Base-by-base conservation (phyloP, 2,888 invertebrate species). In the Buathra laborator region DNA sequence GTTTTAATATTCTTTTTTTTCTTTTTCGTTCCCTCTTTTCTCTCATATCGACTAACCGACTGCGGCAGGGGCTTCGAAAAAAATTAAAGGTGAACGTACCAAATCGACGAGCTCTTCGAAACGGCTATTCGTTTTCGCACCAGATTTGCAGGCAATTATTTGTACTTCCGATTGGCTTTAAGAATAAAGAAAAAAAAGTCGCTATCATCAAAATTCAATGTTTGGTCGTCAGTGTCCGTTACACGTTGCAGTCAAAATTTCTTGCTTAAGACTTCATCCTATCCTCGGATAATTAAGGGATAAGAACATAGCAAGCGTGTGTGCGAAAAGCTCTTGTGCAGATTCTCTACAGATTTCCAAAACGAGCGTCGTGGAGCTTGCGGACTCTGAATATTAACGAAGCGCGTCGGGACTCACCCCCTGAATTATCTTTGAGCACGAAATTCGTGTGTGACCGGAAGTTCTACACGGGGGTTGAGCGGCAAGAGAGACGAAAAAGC, bases 341-440 rank as follows among this genome's bases (percentile, higher is more conserved):
- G 59, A 68, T 68, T 44, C 44, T 68, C 14, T 12, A 16, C 46
- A 43, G 59, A 78, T 51, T 77, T 56, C 10, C 9, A 37, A n/a
- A 48, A 51, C 62, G 32, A 37, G 48, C 5, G 14, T n/a, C 19
- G 44, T 12, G 12, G 64, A 82, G 76, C 66, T 32, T 64, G 71
- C 66, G 70, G 64, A 66, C 76, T 51, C 70, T 70, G 70, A 76
- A 82, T 77, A 76, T 76, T 76, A 82, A 82, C 76, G 53, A 77
- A 82, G 71, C 32, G 66, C 44, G 62, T 70, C 71, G 66, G 12
- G 44, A 19, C 59, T 46, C 44, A 19, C 14, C 43, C 43, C 64
- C 48, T 51, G 59, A 67, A 78, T 83, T 83, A 83, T 72, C 82
- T 83, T 83, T 78, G 77, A 78, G 78, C 16, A 59, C 48, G 77